phyloP scores from a whole-genome alignment of 2,888 invertebrate genomes.

The Eupithecia centaureata region DNA sequence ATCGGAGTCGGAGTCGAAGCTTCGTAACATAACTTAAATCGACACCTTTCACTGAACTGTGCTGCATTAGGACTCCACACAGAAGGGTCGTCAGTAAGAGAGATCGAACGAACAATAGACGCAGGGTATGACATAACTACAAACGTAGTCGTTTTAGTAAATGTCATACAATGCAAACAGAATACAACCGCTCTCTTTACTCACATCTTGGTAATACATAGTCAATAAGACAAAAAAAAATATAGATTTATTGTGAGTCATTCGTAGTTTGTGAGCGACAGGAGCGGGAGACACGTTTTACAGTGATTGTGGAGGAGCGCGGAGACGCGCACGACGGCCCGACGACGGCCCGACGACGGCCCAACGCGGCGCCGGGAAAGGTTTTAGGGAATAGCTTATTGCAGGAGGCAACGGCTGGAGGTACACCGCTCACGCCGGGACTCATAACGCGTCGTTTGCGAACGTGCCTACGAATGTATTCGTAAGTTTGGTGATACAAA shows the following conservation, averaged over 20 bases:
- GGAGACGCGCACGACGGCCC: background rate
- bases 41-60: background rate
- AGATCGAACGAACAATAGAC: background rate
- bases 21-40: too few relatives aligned
- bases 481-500: conserved; percentile 8
- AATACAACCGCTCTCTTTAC: too few relatives aligned
- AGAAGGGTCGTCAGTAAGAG: background rate
- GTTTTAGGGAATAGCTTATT: conserved; percentile 3
- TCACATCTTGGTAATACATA: too few relatives aligned
- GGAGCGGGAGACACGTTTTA: background rate
- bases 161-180: background rate
- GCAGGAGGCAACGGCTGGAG: background rate
- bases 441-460: background rate
- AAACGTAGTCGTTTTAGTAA: background rate
- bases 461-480: background rate
- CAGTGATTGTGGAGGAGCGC: background rate
- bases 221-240: background rate
- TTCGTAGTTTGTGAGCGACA: background rate
- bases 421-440: too few relatives aligned
- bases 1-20: too few relatives aligned
- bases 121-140: background rate
- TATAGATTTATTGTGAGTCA: background rate
- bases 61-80: background rate
- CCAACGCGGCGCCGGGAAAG: background rate
- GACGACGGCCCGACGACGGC: background rate